Evolutionary conservation across 2,888 invertebrate genomes (phyloP).

Genomic region (Drosophila atroscutellata): DNA sequence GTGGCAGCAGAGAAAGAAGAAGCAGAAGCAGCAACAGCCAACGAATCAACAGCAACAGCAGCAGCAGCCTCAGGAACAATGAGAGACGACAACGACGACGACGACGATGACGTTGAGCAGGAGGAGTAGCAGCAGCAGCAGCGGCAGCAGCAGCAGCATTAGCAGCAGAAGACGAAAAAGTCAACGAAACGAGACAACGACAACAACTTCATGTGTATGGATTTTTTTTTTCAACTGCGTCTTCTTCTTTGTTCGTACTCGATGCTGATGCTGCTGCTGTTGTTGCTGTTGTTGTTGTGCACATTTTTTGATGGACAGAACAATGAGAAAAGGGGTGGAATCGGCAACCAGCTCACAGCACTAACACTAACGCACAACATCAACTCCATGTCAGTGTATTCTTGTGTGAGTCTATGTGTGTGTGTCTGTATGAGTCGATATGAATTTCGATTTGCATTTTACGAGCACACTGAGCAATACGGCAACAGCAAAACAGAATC

Average conservation of each 20-base stretch:
- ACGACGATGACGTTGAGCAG: slow-evolving; percentile 53
- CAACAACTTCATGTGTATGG: slow-evolving; percentile 67
- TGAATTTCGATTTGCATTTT: slow-evolving; percentile 83
- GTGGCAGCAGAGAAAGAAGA: slow-evolving; percentile 44
- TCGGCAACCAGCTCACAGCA: slow-evolving; percentile 63
- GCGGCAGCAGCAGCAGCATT: slow-evolving; percentile 1
- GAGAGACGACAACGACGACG: slow-evolving; percentile 59
- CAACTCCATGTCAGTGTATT: slow-evolving; percentile 18
- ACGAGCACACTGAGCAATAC: slow-evolving; percentile 53
- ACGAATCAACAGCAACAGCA: slow-evolving; percentile 58
- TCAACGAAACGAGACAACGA: slow-evolving; percentile 69
- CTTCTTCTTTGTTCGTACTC: slow-evolving; percentile 49
- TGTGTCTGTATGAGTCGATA: slow-evolving; percentile 43
- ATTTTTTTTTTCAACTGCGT: slow-evolving; percentile 57
- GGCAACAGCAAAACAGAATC: slow-evolving; percentile 67
- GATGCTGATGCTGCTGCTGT: slow-evolving; percentile 23
- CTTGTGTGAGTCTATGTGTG: slow-evolving; percentile 21
- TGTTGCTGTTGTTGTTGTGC: slow-evolving; percentile 44
- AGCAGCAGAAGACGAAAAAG: slow-evolving; percentile 65
- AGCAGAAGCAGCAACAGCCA: slow-evolving; percentile 42
- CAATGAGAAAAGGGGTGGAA: slow-evolving; percentile 85
- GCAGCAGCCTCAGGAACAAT: slow-evolving; percentile 55
- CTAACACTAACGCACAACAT: slow-evolving; percentile 46
- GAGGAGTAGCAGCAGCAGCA: slow-evolving; percentile 27
- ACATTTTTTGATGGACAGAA: slow-evolving; percentile 84